These are phyloP conservation scores for Athalia cordata DNA, from an alignment of 2,888 invertebrate species.

Conservation along the genomic window DNA sequence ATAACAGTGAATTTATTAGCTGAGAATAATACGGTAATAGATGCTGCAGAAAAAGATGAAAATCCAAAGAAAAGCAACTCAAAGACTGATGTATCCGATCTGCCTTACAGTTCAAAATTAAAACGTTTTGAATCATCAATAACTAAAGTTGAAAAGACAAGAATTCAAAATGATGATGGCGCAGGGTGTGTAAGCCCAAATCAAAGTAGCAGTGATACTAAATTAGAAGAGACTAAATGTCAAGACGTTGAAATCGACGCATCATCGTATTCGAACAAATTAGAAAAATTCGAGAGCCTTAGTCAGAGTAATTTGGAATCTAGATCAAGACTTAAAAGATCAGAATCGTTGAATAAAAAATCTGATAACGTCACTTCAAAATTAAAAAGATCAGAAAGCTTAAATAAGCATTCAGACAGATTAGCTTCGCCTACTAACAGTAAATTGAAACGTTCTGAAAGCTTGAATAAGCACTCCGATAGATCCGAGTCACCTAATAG, in stretches of 20 bases:
- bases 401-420: slow-evolving; percentile 75
- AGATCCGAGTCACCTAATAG: slow-evolving; percentile 66
- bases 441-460: slow-evolving; percentile 80
- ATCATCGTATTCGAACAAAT: slow-evolving; percentile 65
- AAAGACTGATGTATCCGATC: slow-evolving; percentile 47
- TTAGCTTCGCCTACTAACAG: slow-evolving; percentile 63
- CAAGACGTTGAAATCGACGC: slow-evolving; percentile 56
- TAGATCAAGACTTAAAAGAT: slow-evolving; percentile 76
- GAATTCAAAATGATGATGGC: slow-evolving; percentile 54
- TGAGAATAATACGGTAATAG: slow-evolving; percentile 50
- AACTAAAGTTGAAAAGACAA: slow-evolving; percentile 49
- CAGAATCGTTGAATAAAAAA: slow-evolving; percentile 79
- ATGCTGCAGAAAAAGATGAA: slow-evolving; percentile 73
- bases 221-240: slow-evolving; percentile 61
- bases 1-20: slow-evolving; percentile 50
- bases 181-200: slow-evolving; percentile 57
- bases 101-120: slow-evolving; percentile 44
- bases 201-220: slow-evolving; percentile 49
- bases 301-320: slow-evolving; percentile 61
- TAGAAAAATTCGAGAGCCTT: slow-evolving; percentile 68
- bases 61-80: slow-evolving; percentile 52
- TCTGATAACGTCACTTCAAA: slow-evolving; percentile 75
- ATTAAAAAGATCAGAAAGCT: slow-evolving; percentile 79
- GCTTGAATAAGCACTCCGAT: slow-evolving; percentile 76
- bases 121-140: slow-evolving; percentile 59